phyloP scores from a whole-genome alignment of 2,797 vertebrate species.

The Hapalemur alaotrensis region DNA sequence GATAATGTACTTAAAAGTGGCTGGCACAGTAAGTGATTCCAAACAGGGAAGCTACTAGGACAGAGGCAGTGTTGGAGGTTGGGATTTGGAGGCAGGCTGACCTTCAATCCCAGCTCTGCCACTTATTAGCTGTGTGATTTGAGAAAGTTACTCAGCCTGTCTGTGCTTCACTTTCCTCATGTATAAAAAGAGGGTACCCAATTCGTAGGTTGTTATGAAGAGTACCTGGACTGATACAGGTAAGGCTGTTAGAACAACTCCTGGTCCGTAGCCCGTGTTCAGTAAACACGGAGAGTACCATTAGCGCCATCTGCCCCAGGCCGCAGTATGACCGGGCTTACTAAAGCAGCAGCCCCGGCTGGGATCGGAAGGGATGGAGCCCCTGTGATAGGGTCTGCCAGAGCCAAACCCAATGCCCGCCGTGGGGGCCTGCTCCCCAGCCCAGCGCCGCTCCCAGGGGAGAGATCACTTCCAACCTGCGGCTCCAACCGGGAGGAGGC shows the following conservation, averaged over 20 bases:
- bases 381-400: background rate
- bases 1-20: background rate
- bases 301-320: background rate
- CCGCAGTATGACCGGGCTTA: background rate
- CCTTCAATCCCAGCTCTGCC: background rate
- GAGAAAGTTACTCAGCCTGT: background rate
- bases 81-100: background rate
- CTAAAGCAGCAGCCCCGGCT: background rate
- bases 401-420: slow-evolving; percentile 38
- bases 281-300: background rate
- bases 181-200: background rate
- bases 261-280: background rate
- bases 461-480: background rate
- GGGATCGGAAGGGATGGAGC: background rate
- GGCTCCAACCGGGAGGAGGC: fast-evolving
- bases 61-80: background rate
- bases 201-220: background rate
- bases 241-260: background rate
- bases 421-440: background rate
- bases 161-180: background rate
- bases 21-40: background rate
- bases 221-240: background rate
- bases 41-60: background rate
- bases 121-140: background rate
- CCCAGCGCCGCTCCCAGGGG: background rate